Evolutionary conservation across 2,797 vertebrate species (phyloP).

Genomic region (Diplodus puntazzo): DNA sequence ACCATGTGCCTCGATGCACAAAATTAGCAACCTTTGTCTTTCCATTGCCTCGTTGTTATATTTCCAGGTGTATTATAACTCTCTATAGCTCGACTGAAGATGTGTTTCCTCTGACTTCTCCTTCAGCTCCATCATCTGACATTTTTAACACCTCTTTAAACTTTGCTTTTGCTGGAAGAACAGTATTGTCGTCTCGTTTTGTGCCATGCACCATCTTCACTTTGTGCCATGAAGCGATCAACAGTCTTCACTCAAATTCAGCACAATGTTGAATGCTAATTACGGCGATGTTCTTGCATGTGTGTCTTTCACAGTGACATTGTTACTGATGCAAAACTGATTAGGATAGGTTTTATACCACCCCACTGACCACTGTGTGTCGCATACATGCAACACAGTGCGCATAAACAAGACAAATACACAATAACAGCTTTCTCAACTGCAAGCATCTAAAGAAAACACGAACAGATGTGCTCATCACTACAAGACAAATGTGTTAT

Average conservation of each 20-base stretch:
- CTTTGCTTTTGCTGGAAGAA: not conserved
- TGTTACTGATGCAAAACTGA: not conserved
- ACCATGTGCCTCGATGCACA: not conserved
- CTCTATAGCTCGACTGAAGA: not conserved
- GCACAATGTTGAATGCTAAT: not conserved
- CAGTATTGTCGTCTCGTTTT: not conserved
- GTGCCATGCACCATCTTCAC: not conserved
- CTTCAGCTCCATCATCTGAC: not conserved
- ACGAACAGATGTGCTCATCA: constrained; percentile 38
- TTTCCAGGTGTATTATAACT: not conserved
- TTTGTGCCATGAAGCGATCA: not conserved
- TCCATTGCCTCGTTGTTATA: not conserved
- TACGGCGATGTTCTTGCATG: not conserved
- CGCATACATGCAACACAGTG: not conserved
- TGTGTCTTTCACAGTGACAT: not conserved
- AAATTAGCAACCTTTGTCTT: not conserved
- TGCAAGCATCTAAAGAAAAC: constrained; percentile 12
- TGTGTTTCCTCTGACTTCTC: constrained; percentile 11
- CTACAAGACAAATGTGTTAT: constrained; percentile 36
- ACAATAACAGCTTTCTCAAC: constrained; percentile 1
- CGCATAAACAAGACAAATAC: not conserved
- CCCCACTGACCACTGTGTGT: not conserved
- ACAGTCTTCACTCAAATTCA: not conserved
- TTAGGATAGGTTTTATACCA: not conserved
- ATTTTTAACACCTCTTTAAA: not conserved